A percentile compares a stretch with the other conserved stretches of the same genome.
phyloP scores from a whole-genome alignment of 2,113 vertebrate genomes.

The Halcyon malimbica region DNA sequence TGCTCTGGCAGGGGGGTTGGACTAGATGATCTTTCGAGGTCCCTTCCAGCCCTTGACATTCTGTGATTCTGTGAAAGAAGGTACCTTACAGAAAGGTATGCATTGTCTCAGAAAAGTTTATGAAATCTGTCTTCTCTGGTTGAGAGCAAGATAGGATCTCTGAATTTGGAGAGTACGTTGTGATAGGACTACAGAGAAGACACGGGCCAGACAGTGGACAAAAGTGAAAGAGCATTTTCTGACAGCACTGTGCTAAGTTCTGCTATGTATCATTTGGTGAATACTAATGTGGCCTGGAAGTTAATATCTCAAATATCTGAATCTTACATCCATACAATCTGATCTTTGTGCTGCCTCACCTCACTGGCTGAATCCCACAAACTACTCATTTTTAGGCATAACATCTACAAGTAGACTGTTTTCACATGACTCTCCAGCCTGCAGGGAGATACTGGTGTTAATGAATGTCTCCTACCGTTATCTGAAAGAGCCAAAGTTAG shows the following conservation, averaged over 20 bases:
- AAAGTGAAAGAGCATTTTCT: not conserved
- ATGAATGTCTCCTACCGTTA: not conserved
- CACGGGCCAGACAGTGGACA: not conserved
- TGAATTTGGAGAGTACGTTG: not conserved
- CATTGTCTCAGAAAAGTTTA: not conserved
- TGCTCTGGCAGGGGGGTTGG: too few relatives aligned
- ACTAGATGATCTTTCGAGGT: too few relatives aligned
- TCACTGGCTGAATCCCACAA: not conserved
- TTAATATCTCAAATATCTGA: not conserved
- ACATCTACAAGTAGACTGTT: not conserved
- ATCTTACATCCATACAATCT: not conserved
- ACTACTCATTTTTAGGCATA: not conserved
- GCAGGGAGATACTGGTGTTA: not conserved
- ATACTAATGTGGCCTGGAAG: not conserved
- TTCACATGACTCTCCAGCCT: not conserved
- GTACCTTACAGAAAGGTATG: not conserved
- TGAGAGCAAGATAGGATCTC: not conserved
- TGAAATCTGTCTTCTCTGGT: not conserved
- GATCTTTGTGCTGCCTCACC: not conserved
- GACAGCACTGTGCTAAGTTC: not conserved
- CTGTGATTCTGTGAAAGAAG: not conserved
- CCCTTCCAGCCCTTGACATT: too few relatives aligned
- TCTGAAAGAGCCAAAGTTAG: not conserved
- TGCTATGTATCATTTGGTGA: not conserved
- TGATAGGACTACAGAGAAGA: not conserved